phyloP scores from a whole-genome alignment of 2,113 vertebrate species.

The Gambusia affinis region DNA sequence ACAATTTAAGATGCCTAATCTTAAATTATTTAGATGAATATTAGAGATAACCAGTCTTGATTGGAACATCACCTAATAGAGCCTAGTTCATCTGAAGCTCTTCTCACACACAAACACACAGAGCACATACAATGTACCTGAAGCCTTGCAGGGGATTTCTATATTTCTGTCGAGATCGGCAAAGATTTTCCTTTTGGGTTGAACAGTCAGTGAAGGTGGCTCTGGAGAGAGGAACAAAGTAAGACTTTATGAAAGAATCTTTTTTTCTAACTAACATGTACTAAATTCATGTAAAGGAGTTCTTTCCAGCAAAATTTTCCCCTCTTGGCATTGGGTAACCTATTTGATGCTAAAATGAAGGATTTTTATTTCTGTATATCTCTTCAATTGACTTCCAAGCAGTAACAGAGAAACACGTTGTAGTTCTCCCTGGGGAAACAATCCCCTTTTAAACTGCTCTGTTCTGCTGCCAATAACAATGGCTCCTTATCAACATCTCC shows the following conservation, averaged over 20 bases:
- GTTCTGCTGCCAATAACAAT: constrained; percentile 46
- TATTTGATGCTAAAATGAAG: constrained; percentile 19
- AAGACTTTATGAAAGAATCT: background rate
- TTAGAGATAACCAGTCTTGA: background rate
- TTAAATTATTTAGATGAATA: background rate
- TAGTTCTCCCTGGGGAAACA: constrained; percentile 35
- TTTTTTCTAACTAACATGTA: background rate
- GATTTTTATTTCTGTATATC: constrained; percentile 24
- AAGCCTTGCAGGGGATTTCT: constrained; percentile 86
- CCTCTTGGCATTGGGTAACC: constrained; percentile 19
- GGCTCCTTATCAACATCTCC: constrained; percentile 31
- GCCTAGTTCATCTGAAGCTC: background rate
- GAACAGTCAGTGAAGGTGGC: constrained; percentile 83
- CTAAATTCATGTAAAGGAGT: background rate
- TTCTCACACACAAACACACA: background rate
- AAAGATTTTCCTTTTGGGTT: constrained; percentile 81
- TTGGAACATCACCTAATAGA: background rate
- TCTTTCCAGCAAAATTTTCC: constrained; percentile 7
- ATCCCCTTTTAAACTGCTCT: constrained; percentile 23
- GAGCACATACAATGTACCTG: constrained; percentile 78
- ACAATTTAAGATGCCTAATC: background rate
- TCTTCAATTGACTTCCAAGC: constrained; percentile 41
- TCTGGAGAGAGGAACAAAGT: constrained; percentile 77
- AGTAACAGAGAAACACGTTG: constrained; percentile 28
- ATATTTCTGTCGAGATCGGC: constrained; percentile 86